Percentiles rank a stretch among this genome's conserved stretches.
phyloP scores from a whole-genome alignment of 2,797 vertebrate genomes.

The Loriculus beryllinus region DNA sequence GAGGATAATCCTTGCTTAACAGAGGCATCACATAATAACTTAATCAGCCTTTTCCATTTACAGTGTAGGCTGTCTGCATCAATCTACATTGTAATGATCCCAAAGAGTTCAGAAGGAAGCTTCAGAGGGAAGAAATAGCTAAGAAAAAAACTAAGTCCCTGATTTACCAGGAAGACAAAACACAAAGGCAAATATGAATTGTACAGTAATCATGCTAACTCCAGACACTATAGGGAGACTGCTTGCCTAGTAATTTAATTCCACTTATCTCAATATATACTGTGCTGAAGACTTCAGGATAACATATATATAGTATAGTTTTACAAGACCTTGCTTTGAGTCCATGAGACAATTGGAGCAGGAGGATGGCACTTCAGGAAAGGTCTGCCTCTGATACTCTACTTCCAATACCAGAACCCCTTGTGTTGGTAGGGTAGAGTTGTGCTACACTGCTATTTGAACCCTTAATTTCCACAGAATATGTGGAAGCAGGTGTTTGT shows the following conservation, averaged over 20 bases:
- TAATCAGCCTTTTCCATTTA: constrained; percentile 48
- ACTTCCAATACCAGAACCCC: background rate
- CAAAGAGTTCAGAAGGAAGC: background rate
- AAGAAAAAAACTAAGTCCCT: background rate
- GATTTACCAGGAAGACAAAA: background rate
- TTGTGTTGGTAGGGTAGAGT: background rate
- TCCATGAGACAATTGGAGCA: background rate
- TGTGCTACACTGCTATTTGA: background rate
- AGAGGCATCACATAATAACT: background rate
- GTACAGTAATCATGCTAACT: background rate
- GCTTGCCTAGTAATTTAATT: background rate
- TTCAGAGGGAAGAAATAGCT: background rate
- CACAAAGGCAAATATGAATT: background rate
- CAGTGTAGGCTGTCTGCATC: constrained; percentile 20
- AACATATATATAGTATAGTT: background rate
- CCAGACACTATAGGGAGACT: background rate
- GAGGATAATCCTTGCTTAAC: constrained; percentile 43
- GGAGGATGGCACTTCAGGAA: background rate
- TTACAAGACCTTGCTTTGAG: background rate
- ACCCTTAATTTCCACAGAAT: background rate
- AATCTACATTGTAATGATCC: constrained; percentile 52
- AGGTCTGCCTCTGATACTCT: background rate
- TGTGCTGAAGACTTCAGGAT: background rate
- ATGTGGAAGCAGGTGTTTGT: background rate
- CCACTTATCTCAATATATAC: background rate